These are phyloP conservation scores for Philhelius pedissequus DNA, from an alignment of 2,888 invertebrate genomes.

Conservation along the genomic window DNA sequence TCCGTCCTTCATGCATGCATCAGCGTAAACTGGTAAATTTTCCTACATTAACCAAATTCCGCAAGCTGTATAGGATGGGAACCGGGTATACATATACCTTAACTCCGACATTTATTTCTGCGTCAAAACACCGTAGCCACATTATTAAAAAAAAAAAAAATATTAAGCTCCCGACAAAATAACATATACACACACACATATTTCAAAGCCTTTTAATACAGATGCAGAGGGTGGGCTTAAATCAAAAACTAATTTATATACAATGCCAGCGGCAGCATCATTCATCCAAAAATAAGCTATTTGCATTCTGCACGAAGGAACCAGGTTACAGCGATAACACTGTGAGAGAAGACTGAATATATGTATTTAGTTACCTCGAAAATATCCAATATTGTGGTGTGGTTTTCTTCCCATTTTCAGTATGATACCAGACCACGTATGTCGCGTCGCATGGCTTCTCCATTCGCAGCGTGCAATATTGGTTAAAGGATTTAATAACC, in stretches of 20 bases:
- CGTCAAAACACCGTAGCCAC: conserved; percentile 20
- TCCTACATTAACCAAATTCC: neutral
- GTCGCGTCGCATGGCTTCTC: neutral
- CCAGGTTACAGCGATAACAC: neutral
- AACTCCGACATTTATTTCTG: conserved; percentile 16
- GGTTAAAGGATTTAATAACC: neutral
- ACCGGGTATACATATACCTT: neutral
- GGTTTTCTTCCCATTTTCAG: neutral
- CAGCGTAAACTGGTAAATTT: neutral
- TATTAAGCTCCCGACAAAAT: neutral
- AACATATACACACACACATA: neutral
- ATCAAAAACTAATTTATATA: conserved; percentile 65
- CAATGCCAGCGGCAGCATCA: conserved; percentile 32
- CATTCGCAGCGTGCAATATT: neutral
- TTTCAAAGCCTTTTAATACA: neutral
- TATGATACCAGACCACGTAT: neutral
- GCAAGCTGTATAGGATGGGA: neutral
- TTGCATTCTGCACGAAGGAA: neutral
- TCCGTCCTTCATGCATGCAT: neutral
- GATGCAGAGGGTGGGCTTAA: conserved; percentile 32
- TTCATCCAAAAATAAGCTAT: conserved; percentile 18
- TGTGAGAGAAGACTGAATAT: conserved; percentile 23
- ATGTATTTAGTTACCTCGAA: neutral
- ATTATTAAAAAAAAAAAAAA: conserved; percentile 40
- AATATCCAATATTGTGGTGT: conserved; percentile 36